Base-by-base conservation (phyloP, 2,888 invertebrate genomes). In the Fragum fragum region DNA sequence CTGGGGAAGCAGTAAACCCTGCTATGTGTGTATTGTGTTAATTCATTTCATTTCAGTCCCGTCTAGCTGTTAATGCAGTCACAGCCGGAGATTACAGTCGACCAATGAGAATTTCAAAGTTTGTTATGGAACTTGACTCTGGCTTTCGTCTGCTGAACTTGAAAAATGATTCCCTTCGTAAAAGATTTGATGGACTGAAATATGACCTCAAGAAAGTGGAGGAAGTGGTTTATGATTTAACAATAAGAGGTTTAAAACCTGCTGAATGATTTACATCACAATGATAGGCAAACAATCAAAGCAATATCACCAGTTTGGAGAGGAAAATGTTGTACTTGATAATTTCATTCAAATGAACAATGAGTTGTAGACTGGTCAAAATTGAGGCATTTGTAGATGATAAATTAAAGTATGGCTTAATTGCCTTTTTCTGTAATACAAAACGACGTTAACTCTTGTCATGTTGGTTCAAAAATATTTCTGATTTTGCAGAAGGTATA, bases 121-220 rank as follows among this genome's bases (percentile, higher is more conserved):
- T 98, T 91, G 96, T 99, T 0, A 96, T 97, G 88, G 97, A 98
- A 90, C 94, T 99, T 0, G 98, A 98, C 93, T 97, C 97, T 3
- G 98, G 98, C 0, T 99, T 98, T 93, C 96, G 98, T 92, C 95
- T 98, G 76, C 94, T 99, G 18, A 98, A 98, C 93, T 95, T 98
- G 70, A 98, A 98, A 94, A 99, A 98, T 94, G 98, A 98, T 95
- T 97, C 96, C 0, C 95, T 98, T 1, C 97, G 98, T 87, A 98
- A 98, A 93, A 96, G 97, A 18, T 98, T 97, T 90, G 95, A 95
- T 89, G 95, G 92, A 2, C 89, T 95, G 57, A 95, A 95, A 87
- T 98, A 98, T 92, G 98, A 98, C 92, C 97, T 98, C 28, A 98
- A 98, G 94, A 98, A 98, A 94, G 97, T 98, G 21, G 98, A 98